A percentile compares a stretch with the other conserved stretches of the same genome.
Evolutionary conservation across 2,113 vertebrate genomes (phyloP).

Genomic region (Pomatostomus ruficeps): DNA sequence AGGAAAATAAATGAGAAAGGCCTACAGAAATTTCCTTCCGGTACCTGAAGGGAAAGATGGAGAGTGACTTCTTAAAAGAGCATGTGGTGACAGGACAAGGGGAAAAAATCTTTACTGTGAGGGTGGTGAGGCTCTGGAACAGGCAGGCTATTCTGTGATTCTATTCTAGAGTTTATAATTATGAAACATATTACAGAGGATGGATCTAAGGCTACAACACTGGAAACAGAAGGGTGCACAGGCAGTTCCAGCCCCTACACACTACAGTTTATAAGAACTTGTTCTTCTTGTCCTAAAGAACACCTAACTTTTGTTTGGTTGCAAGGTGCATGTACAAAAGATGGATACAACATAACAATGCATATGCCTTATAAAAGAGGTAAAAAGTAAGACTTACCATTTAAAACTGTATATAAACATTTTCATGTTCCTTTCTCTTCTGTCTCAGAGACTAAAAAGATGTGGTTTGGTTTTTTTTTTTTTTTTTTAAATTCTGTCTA

Average conservation of each 20-base stretch:
- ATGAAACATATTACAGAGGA: neutral
- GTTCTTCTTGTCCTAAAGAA: neutral
- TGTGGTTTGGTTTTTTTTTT: too few relatives aligned
- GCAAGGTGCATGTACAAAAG: neutral
- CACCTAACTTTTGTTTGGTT: neutral
- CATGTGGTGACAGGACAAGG: neutral
- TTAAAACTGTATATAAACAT: neutral
- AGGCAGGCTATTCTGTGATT: neutral
- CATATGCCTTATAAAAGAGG: neutral
- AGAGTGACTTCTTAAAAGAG: neutral
- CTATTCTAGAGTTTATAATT: neutral
- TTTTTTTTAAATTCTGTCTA: neutral
- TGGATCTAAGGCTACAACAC: neutral
- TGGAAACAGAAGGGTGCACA: neutral
- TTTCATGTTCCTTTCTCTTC: neutral
- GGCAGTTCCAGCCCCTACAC: neutral
- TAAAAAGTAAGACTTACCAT: neutral
- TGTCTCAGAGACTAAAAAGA: neutral
- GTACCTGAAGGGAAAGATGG: neutral
- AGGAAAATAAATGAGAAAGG: neutral
- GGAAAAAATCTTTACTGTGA: neutral
- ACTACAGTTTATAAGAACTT: neutral
- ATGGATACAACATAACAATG: neutral
- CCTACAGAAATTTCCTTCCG: neutral
- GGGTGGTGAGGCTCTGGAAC: neutral